Evolutionary conservation across 2,113 vertebrate species (phyloP), one percentile per base, ranked within the genome.

Genomic region (Synchiropus splendidus): DNA sequence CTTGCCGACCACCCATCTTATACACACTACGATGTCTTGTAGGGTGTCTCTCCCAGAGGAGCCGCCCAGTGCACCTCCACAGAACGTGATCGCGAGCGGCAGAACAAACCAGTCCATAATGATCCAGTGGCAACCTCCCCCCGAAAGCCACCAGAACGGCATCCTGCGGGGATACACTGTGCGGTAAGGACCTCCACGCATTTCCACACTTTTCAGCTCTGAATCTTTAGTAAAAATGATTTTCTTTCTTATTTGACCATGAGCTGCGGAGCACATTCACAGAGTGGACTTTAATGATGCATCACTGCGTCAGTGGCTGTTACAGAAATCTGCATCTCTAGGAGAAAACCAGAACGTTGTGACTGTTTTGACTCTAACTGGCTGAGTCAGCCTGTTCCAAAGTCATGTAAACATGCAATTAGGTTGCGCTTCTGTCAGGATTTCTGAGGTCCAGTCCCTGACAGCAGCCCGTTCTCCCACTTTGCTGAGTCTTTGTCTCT

Each of bases 91-190:
- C 0, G 92, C 94, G 43, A 97, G 90, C 0, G 93, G 95, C 39
- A 87, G 92, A 30, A 98, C 95, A 66, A 98, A 98, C 86, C 92
- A 95, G 57, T 98, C 93, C 74, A 97, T 98, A 81, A 93, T 97
- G 92, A 93, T 97, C 78, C 94, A 97, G 74, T 97, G 94, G 93
- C 95, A 99, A 74, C 90, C 93, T 0, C 94, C 95, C 0, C 91
- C 89, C 0, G 94, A 98, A 70, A 97, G 83, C 78, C 95, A 98
- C 75, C 94, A 98, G 72, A 98, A 98, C 0, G 95, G 95, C 9
- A 70, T 92, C 58, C 83, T 98, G 42, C 86, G 87, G 36, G 95
- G 95, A 40, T 98, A 98, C 72, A 61, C 89, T 38, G 80, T 98
- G 78, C 87, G 94, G 95, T 97, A 47, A 65, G 76, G 0, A 1